Conservation (phyloP, 2,113 vertebrate genomes). For the Neomonachus schauinslandi region DNA sequence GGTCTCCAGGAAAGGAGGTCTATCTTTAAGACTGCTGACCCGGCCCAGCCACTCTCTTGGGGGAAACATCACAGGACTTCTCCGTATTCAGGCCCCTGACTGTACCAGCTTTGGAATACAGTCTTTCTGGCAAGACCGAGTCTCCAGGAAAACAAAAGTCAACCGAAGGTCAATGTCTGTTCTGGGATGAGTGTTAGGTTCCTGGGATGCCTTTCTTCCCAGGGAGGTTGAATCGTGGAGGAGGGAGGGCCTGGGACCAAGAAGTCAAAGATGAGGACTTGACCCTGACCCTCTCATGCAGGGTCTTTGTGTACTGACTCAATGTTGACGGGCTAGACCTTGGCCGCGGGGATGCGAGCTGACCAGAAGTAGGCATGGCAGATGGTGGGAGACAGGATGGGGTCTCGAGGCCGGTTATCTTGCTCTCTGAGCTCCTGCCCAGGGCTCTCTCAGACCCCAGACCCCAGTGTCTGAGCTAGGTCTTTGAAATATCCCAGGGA, state of each 20-base stretch:
- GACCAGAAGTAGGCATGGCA: not conserved
- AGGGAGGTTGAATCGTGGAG: not conserved
- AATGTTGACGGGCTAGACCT: not conserved
- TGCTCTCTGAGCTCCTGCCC: not conserved
- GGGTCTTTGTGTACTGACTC: not conserved
- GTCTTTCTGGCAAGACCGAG: not conserved
- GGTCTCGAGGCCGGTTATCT: not conserved
- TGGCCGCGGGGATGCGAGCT: not conserved
- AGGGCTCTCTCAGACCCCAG: not conserved
- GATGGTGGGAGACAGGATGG: not conserved
- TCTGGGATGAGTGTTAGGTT: not conserved
- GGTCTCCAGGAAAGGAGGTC: not conserved
- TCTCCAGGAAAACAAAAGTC: not conserved
- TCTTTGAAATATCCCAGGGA: not conserved
- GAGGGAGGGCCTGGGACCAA: not conserved
- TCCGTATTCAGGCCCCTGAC: not conserved
- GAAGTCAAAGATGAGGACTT: not conserved
- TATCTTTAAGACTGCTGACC: not conserved
- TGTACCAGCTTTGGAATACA: not conserved
- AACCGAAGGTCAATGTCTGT: not conserved
- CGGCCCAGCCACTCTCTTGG: not conserved
- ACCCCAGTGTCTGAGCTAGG: too few species aligned
- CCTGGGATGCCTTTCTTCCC: not conserved
- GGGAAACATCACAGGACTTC: not conserved
- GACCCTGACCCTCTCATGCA: not conserved